Evolutionary conservation across 2,888 invertebrate species (phyloP).

Genomic region (Sphaerophoria rueppellii): DNA sequence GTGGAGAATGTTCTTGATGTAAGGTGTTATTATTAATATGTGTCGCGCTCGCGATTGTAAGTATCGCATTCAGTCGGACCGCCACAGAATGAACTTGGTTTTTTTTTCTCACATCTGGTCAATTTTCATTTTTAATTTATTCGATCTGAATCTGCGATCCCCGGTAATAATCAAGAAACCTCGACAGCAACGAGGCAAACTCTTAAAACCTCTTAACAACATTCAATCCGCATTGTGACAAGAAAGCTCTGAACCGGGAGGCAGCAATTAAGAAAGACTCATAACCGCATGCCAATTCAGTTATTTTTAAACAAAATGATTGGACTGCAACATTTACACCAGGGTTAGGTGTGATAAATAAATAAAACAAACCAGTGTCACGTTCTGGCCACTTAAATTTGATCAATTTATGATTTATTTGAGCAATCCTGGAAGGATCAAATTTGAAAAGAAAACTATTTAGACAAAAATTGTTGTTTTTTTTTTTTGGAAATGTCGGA

Average conservation of each 20-base stretch:
- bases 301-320: slow-evolving; percentile 10
- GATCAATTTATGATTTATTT: too few species aligned
- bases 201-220: slow-evolving; percentile 28
- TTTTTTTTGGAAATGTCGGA: too few species aligned
- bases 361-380: too few species aligned
- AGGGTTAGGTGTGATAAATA: too few species aligned
- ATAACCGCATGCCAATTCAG: slow-evolving; percentile 44
- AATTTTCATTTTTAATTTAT: slow-evolving; percentile 34
- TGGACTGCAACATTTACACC: not conserved
- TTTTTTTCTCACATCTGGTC: slow-evolving; percentile 58
- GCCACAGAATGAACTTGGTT: slow-evolving; percentile 58
- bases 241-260: slow-evolving; percentile 41
- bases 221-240: slow-evolving; percentile 44
- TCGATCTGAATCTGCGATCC: slow-evolving; percentile 40
- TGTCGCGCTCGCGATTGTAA: not conserved
- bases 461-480: too few species aligned
- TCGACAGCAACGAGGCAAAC: slow-evolving; percentile 11
- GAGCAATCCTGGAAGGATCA: too few species aligned
- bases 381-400: too few species aligned
- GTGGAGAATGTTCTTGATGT: slow-evolving; percentile 46
- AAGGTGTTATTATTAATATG: slow-evolving; percentile 31
- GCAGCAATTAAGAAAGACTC: slow-evolving; percentile 54
- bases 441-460: too few species aligned
- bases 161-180: slow-evolving; percentile 1
- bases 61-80: slow-evolving; percentile 30